phyloP scores from a whole-genome alignment of 2,797 vertebrate species.

The Pachyuromys duprasi region DNA sequence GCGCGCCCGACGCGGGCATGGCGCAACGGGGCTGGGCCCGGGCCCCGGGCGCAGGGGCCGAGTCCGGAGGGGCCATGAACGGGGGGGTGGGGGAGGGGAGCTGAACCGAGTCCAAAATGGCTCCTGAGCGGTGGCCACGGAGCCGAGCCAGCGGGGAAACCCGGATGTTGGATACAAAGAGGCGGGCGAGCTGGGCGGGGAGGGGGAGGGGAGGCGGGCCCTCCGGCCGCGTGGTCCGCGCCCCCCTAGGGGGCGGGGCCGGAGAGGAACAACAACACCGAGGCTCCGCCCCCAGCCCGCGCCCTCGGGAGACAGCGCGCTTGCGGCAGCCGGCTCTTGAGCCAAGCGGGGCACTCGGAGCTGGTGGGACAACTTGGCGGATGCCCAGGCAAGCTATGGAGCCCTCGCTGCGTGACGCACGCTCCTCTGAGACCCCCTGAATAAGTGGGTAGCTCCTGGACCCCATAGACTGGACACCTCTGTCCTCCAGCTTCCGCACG shows the following conservation, averaged over 20 bases:
- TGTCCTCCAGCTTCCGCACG: not conserved
- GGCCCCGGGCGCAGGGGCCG: slow-evolving; percentile 74
- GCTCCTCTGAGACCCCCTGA: not conserved
- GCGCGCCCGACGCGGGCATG: slow-evolving; percentile 69
- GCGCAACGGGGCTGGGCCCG: slow-evolving; percentile 79
- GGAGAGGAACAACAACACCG: slow-evolving; percentile 71
- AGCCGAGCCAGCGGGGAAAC: slow-evolving; percentile 91
- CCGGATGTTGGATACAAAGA: slow-evolving; percentile 97
- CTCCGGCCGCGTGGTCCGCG: slow-evolving; percentile 76
- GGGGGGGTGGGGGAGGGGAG: slow-evolving; percentile 83
- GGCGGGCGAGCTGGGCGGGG: slow-evolving; percentile 76
- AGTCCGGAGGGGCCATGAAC: slow-evolving; percentile 76
- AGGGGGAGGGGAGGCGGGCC: slow-evolving; percentile 75
- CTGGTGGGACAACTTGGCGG: not conserved
- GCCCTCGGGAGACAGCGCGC: not conserved
- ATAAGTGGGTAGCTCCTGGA: not conserved
- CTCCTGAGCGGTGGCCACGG: slow-evolving; percentile 90
- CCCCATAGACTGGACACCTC: not conserved
- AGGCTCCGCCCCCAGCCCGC: slow-evolving; percentile 65
- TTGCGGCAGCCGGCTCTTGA: accelerated
- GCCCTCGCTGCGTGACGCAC: not conserved
- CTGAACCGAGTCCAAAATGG: slow-evolving; percentile 96
- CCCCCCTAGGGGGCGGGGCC: slow-evolving; percentile 74
- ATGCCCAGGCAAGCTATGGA: not conserved
- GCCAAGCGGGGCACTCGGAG: accelerated